Evolutionary conservation across 37 sponge, comb jelly and placozoan genomes (phyloP), one percentile per base, ranked within the genome.

Genomic region (Mnemiopsis leidyi): DNA sequence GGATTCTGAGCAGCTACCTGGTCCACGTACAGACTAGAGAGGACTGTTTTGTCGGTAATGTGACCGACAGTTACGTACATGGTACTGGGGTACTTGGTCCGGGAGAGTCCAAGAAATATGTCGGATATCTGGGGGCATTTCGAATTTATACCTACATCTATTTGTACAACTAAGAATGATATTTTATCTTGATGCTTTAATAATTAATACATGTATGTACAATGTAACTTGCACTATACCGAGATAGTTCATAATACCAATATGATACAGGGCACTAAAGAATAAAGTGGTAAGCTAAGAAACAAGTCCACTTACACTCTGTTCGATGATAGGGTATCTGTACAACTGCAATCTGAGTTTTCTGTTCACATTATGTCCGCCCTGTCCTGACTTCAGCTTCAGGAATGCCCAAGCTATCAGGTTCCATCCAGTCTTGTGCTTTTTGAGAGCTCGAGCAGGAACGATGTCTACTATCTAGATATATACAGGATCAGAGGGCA

Each of bases 71-170:
- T 85, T 1, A 85, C 90, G 61, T 40, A 85, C 90, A 85, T 9
- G 48, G 90, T 85, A 26, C 90, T 85, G 90, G 90, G 90, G 90
- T 85, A 85, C 90, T 85, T 85, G 39, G 90, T 85, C n/a, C 90
- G 90, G 25, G 48, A 39, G 24, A 40, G 24, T 13, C 38, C 33
- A 9, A 85, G 90, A 18, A 85, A n/a, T n/a, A 85, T 85, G 90
- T 85, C 61, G 0, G 90, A 85, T n/a, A 85, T 33, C 90, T 85
- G 90, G 48, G 26, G 35, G 30, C 0, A 18, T n/a, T n/a, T n/a
- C n/a, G n/a, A n/a, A n/a, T n/a, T n/a, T n/a, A n/a, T n/a, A n/a
- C n/a, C n/a, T n/a, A n/a, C n/a, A n/a, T n/a, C n/a, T n/a, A n/a
- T n/a, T n/a, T n/a, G n/a, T n/a, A n/a, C n/a, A n/a, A n/a, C n/a